phyloP scores from a whole-genome alignment of 2,797 vertebrate species.

The Synanceia verrucosa region DNA sequence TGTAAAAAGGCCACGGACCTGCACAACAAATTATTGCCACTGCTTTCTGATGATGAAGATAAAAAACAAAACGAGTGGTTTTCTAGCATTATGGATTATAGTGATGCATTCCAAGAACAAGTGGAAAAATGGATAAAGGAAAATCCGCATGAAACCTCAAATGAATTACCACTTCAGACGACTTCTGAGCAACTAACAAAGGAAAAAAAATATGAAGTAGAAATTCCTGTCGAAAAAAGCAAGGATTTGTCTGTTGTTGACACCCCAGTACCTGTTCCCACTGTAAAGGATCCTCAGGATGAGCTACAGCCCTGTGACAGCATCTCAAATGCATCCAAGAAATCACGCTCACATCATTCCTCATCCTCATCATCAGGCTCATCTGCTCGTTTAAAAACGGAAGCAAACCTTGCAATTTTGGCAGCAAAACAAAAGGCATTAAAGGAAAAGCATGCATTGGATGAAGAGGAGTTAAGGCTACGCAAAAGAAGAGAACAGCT shows the following conservation, averaged over 20 bases:
- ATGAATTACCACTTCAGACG: not conserved
- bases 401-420: constrained; percentile 9
- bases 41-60: not conserved
- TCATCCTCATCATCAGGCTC: not conserved
- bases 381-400: not conserved
- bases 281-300: not conserved
- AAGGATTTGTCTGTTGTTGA: not conserved
- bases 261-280: not conserved
- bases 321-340: not conserved
- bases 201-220: not conserved
- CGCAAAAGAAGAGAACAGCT: constrained; percentile 7
- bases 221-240: not conserved
- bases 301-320: not conserved
- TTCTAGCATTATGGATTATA: not conserved
- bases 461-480: constrained; percentile 12
- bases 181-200: not conserved
- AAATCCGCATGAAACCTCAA: not conserved
- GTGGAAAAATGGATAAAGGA: not conserved
- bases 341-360: not conserved
- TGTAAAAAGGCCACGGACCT: not conserved
- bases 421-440: constrained; percentile 14
- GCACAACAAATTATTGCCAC: not conserved
- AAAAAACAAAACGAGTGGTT: not conserved
- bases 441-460: not conserved
- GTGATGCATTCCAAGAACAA: not conserved